Percentiles rank a stretch among this genome's conserved stretches.
phyloP scores from a whole-genome alignment of 2,888 invertebrate species.

The Ommatoiulus sabulosus region DNA sequence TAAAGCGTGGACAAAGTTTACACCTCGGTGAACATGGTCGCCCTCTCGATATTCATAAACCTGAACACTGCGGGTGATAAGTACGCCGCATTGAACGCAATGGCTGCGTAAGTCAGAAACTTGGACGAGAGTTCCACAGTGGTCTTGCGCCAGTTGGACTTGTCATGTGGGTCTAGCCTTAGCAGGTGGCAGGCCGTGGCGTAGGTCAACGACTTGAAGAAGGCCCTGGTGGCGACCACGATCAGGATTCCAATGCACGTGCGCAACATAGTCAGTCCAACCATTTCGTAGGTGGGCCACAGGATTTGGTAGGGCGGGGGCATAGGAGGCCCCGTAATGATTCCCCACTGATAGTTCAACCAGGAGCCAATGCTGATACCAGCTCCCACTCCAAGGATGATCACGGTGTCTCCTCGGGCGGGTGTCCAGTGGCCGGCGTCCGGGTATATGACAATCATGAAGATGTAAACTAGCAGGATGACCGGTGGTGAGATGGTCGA shows the following conservation, averaged over 20 bases:
- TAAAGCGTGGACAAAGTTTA: constrained; percentile 67
- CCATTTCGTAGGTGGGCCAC: constrained; percentile 82
- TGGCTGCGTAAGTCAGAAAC: constrained; percentile 82
- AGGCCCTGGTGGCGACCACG: constrained; percentile 76
- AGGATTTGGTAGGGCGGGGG: constrained; percentile 81
- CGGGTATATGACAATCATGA: constrained; percentile 83
- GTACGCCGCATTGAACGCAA: constrained; percentile 83
- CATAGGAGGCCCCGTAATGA: constrained; percentile 73
- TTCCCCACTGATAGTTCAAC: constrained; percentile 85
- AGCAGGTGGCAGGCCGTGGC: constrained; percentile 78
- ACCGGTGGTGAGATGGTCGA: constrained; percentile 75
- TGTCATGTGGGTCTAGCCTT: constrained; percentile 77
- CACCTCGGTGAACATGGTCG: constrained; percentile 87
- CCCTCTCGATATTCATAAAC: constrained; percentile 80
- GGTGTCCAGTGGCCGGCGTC: constrained; percentile 89
- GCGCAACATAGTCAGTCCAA: constrained; percentile 75
- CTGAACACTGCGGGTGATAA: constrained; percentile 83
- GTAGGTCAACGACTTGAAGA: constrained; percentile 79
- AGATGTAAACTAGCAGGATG: constrained; percentile 75
- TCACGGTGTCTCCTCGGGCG: constrained; percentile 89
- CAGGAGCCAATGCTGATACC: constrained; percentile 85
- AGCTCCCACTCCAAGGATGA: constrained; percentile 84
- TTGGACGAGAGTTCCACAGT: constrained; percentile 86
- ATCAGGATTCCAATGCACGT: constrained; percentile 82
- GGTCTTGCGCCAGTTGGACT: constrained; percentile 72